Base-by-base conservation (phyloP, 2,113 vertebrate genomes). In the Cygnus buccinator region DNA sequence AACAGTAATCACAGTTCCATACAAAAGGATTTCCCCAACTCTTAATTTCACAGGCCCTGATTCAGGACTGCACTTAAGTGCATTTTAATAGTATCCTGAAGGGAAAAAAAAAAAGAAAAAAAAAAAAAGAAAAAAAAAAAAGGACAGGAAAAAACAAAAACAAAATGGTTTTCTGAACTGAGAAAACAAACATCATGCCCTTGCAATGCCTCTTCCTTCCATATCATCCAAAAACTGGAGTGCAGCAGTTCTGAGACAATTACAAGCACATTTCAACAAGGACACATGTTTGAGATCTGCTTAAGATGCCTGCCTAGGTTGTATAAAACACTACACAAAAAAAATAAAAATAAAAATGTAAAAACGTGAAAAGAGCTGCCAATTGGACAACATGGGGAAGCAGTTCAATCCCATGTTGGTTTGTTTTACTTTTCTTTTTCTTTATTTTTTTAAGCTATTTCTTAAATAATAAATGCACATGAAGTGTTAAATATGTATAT, bases 401-500 rank as follows among this genome's bases (percentile, higher is more conserved):
- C 97, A 97, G 94, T 95, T 98, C 89, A 93, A 84, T 90, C 97
- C 97, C 96, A 93, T 95, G 95, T 97, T 97, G 97, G 61, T 97
- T 94, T 98, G 94, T 93, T 97, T 97, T 96, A 86, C n/a, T 95
- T 97, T 97, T 96, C 83, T 97, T 98, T 98, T 98, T 95, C 96
- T 97, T 98, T 97, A 94, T 97, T 97, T 97, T 95, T 97, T 98
- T 97, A 98, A 97, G 98, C 98, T 98, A 98, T 98, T 98, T 98
- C 98, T 98, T 98, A 98, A 98, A 98, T 98, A 98, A 97, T 97
- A 98, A 98, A 98, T 99, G 98, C 98, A 99, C 98, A 99, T 98
- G 98, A 99, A 98, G 98, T 99, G 98, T 99, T 98, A 98, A 99
- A 98, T 98, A 98, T 98, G 98, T 98, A 98, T 98, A 98, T 98